Percentiles rank a stretch among this genome's conserved stretches.
These are phyloP conservation scores for Nymphalis polychloros DNA, from an alignment of 2,888 invertebrate genomes.

Conservation along the genomic window DNA sequence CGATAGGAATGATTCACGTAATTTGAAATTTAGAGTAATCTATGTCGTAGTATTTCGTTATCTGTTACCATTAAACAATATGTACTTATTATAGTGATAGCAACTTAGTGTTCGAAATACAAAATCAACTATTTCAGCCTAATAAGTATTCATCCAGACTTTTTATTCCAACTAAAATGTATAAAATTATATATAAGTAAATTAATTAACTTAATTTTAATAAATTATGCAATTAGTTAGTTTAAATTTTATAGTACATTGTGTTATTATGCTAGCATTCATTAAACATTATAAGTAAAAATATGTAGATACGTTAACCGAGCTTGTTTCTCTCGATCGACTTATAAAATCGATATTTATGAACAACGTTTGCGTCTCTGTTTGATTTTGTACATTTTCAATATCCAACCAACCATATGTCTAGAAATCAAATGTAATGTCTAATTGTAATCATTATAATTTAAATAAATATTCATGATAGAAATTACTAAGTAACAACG, in stretches of 20 bases:
- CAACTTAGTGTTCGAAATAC: constrained; percentile 13
- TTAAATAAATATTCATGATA: too few relatives aligned
- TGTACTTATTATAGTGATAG: constrained; percentile 31
- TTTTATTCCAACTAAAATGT: background rate
- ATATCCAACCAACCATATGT: too few relatives aligned
- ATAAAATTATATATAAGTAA: background rate
- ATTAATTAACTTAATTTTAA: background rate
- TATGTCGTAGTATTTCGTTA: constrained; percentile 7
- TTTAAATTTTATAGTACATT: constrained; percentile 1
- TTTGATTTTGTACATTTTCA: too few relatives aligned
- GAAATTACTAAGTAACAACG: too few relatives aligned
- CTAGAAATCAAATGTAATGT: too few relatives aligned
- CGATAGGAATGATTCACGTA: constrained; percentile 9
- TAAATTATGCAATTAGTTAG: background rate
- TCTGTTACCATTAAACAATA: constrained; percentile 19
- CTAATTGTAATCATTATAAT: too few relatives aligned
- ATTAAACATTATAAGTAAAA: background rate
- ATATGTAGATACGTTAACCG: background rate
- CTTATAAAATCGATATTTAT: too few relatives aligned
- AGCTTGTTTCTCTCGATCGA: too few relatives aligned
- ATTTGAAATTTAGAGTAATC: constrained; percentile 13
- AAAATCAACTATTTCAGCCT: constrained; percentile 14
- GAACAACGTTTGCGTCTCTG: too few relatives aligned
- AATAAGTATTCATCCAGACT: constrained; percentile 24
- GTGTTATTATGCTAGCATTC: background rate